phyloP scores from a whole-genome alignment of 23 tunicate species.

The Halocynthia roretzi region DNA sequence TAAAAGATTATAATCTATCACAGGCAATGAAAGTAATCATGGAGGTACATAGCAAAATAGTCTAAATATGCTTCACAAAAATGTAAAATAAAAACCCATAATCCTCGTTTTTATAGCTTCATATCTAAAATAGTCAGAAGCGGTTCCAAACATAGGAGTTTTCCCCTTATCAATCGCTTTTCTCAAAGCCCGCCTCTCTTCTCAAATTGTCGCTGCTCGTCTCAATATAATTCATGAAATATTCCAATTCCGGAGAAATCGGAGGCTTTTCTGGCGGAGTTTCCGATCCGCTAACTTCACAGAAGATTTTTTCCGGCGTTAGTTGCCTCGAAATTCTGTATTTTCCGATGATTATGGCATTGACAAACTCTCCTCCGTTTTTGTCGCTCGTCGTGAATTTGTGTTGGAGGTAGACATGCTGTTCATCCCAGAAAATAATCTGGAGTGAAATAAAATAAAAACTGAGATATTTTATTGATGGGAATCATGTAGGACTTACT shows the following conservation, averaged over 20 bases:
- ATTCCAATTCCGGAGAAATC: conserved; percentile 27
- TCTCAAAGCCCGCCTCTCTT: background rate
- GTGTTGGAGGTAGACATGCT: conserved; percentile 46
- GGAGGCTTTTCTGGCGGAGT: conserved; percentile 10
- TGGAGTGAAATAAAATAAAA: background rate
- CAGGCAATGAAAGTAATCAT: no score
- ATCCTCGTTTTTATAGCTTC: no score
- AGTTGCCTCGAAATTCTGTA: conserved; percentile 11
- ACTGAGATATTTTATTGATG: no score
- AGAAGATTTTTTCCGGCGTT: background rate
- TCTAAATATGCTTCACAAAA: no score
- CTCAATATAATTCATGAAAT: conserved; percentile 32
- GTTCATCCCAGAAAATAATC: conserved; percentile 64
- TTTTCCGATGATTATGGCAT: conserved; percentile 11
- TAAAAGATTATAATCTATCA: no score
- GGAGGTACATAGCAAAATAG: no score
- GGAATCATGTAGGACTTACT: no score
- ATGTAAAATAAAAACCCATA: no score
- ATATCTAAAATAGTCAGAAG: no score
- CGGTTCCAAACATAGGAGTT: no score
- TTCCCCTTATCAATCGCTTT: no score
- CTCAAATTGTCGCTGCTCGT: conserved; percentile 27
- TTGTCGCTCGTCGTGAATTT: conserved; percentile 15
- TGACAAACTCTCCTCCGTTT: conserved; percentile 36
- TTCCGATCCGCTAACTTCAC: conserved; percentile 7